Evolutionary conservation across 2,797 vertebrate species (phyloP), one percentile per base, ranked within the genome.

Genomic region (Melanotaenia trifasciata): DNA sequence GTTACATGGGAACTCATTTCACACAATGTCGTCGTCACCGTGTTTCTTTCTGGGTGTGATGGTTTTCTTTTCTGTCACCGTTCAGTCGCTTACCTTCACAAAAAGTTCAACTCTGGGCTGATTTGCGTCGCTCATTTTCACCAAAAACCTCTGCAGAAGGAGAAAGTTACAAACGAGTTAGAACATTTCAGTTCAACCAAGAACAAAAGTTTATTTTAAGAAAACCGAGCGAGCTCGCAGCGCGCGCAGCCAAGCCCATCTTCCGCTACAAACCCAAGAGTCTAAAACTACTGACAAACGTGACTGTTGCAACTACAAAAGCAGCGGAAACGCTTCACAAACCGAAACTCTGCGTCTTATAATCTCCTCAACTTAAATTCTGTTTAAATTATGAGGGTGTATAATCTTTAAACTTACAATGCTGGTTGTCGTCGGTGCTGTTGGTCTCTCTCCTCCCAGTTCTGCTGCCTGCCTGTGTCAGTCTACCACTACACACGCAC

Each of bases 91-190:
- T 87, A 95, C 94, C 94, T 95, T 95, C 58, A 95, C 95, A 64
- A 95, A 95, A 67, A 95, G 94, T 86, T 95, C 95, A 40, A 95
- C 80, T 87, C 90, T 90, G 61, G 90, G 80, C 40, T 85, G 87
- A 22, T 33, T 87, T 2, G 75, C 83, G 76, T 94, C 93, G 84
- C 92, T 94, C 95, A 95, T 95, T 63, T 47, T 86, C 84, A 40
- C 56, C 79, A 57, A 79, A 79, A 16, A 67, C 36, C 74, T 63
- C 36, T 13, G 22, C 13, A 33, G 16, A 18, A 1, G 3, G 11
- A 57, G 9, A 20, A 45, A 13, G 22, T 1, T 9, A 18, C 10
- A 32, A 35, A 69, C 32, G n/a, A n/a, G 20, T n/a, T 9, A 43
- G 20, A 28, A 45, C 32, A 33, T 3, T 2, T 7, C 24, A 33